Percentiles rank a stretch among this genome's conserved stretches.
Conservation (phyloP, 2,888 invertebrate genomes). For the Horisme vitalbata region DNA sequence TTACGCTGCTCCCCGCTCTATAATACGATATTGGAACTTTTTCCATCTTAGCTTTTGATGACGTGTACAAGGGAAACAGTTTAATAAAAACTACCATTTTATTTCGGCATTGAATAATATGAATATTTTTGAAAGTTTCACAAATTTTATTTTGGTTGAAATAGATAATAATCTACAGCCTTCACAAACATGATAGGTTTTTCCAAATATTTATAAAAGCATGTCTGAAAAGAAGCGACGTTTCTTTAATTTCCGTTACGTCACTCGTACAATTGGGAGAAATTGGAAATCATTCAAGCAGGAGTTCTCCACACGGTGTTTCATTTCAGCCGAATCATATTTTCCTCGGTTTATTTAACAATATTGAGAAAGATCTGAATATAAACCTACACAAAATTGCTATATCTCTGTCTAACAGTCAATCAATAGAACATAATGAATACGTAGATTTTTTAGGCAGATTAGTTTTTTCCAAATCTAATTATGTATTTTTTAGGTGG, state of each 20-base stretch:
- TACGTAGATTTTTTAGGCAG: too few species aligned
- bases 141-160: background rate
- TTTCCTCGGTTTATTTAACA: constrained; percentile 38
- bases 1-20: constrained; percentile 25
- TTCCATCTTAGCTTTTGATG: constrained; percentile 20
- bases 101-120: too few species aligned
- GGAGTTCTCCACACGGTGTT: constrained; percentile 55
- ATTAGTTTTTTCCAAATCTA: background rate
- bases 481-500: constrained; percentile 85
- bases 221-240: constrained; percentile 55
- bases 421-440: too few species aligned
- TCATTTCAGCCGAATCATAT: constrained; percentile 42
- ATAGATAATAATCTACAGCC: constrained; percentile 26
- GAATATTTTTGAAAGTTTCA: background rate
- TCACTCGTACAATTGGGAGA: constrained; percentile 77
- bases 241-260: constrained; percentile 81
- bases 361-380: constrained; percentile 18
- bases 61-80: constrained; percentile 14
- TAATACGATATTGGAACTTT: constrained; percentile 29
- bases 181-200: constrained; percentile 32
- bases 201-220: constrained; percentile 42
- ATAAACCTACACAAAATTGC: background rate
- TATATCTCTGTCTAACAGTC: too few species aligned
- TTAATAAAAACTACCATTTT: constrained; percentile 8
- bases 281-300: constrained; percentile 73